Conservation (phyloP, 2,113 vertebrate species). For the Varanus komodoensis region DNA sequence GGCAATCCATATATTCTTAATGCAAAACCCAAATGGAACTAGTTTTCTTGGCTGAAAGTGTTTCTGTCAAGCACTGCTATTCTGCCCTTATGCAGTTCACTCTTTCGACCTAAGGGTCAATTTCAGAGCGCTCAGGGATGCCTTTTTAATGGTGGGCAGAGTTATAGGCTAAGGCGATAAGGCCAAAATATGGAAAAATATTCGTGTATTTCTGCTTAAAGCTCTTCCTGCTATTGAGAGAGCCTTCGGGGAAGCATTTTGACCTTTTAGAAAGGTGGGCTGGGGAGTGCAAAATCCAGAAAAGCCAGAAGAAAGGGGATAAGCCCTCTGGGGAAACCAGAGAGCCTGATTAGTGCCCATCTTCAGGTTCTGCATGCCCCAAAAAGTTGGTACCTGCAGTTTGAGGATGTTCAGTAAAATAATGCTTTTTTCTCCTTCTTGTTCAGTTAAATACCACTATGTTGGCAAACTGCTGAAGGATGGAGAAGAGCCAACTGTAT, state of each 20-base stretch:
- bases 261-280: no score
- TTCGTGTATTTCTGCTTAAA: no score
- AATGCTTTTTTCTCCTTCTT: slow-evolving; percentile 24
- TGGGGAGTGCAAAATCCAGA: no score
- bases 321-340: no score
- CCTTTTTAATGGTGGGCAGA: no score
- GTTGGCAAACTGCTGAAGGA: slow-evolving; percentile 94
- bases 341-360: neutral
- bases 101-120: no score
- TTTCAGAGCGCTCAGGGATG: no score
- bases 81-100: neutral
- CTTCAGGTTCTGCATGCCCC: neutral
- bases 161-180: no score
- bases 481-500: slow-evolving; percentile 91
- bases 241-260: no score
- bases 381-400: neutral
- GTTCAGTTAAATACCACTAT: slow-evolving; percentile 92
- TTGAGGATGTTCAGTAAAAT: slow-evolving; percentile 8
- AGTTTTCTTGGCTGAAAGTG: neutral
- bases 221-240: no score
- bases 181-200: no score
- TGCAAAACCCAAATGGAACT: neutral
- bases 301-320: no score
- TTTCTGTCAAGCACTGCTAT: neutral
- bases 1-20: neutral